Conservation (phyloP, 2,888 invertebrate species). For the Syritta pipiens region DNA sequence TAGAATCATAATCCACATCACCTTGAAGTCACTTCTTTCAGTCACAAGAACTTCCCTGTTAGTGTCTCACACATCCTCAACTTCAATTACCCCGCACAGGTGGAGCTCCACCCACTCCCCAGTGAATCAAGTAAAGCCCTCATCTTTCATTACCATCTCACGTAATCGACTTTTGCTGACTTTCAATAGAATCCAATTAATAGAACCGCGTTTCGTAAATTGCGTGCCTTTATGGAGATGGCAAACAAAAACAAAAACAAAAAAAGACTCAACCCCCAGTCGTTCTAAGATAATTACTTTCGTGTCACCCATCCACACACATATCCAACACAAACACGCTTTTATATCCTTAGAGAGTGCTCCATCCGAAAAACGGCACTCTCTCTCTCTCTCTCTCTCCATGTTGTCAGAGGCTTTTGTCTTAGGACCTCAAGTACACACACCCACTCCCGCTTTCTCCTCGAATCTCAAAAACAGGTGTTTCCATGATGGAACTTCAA, state of each 20-base stretch:
- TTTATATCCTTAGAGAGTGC: slow-evolving; percentile 32
- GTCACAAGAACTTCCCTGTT: too few relatives aligned
- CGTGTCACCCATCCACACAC: slow-evolving; percentile 38
- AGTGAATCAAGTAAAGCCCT: too few relatives aligned
- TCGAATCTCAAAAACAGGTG: slow-evolving; percentile 65
- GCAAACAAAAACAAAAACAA: background rate
- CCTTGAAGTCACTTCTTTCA: too few relatives aligned
- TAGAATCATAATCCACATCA: too few relatives aligned
- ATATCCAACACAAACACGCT: slow-evolving; percentile 21
- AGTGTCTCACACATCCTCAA: too few relatives aligned
- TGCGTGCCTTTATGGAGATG: background rate
- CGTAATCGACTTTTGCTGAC: slow-evolving; percentile 25
- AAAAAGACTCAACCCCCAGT: slow-evolving; percentile 10
- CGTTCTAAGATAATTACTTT: slow-evolving; percentile 61
- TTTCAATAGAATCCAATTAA: slow-evolving; percentile 44
- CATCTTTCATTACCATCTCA: background rate
- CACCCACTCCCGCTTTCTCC: too few relatives aligned
- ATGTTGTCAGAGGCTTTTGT: slow-evolving; percentile 49
- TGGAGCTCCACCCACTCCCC: too few relatives aligned
- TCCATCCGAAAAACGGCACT: slow-evolving; percentile 20
- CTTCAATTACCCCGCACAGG: too few relatives aligned
- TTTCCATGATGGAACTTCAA: slow-evolving; percentile 54
- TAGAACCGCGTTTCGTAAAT: slow-evolving; percentile 12
- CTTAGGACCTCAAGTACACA: slow-evolving; percentile 36
- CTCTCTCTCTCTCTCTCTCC: slow-evolving; percentile 16